Evolutionary conservation across 2,888 invertebrate genomes (phyloP), one percentile per base, ranked within the genome.

Genomic region (Trissolcus japonicus): DNA sequence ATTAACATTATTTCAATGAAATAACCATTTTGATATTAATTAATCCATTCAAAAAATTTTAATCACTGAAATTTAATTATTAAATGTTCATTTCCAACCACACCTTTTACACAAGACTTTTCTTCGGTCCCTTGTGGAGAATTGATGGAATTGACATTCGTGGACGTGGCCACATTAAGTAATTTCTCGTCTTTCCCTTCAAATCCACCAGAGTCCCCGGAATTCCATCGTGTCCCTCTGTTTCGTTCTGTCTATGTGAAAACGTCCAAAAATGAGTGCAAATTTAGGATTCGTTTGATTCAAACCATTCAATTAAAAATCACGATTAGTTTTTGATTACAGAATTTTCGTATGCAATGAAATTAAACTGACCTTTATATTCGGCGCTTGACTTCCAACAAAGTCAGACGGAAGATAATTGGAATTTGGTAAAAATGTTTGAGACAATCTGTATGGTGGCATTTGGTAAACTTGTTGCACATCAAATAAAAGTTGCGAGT

Each of bases 391-490:
- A 25, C 53, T 54, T 19, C 68, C 68, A n/a, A 69, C 68, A 46
- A 54, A 61, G 21, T 61, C 56, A 25, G 14, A 0, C 4, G 55
- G 51, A 9, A 25, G 3, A 4, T n/a, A 17, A 7, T 60, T 16
- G 2, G 13, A 4, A 29, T 25, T 46, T 2, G 60, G 54, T 6
- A n/a, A 6, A 53, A 11, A 19, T 43, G 41, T 13, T 21, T 61
- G 48, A 1, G 48, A 25, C 1, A 72, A 35, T 46, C 55, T 43
- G 3, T 53, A 9, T 14, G 17, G 29, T 25, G 46, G n/a, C 9
- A 40, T 29, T n/a, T 59, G 69, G 2, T 14, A 17, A 14, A 55
- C n/a, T 56, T 57, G 63, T 53, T 51, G 57, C 19, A 71, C 60
- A 14, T 40, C 16, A 0, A 51, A 13, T 1, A 71, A 50, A 21